Percentiles rank a stretch among this genome's conserved stretches.
Evolutionary conservation across 2,113 vertebrate species (phyloP).

Genomic region (Noturus placidus): DNA sequence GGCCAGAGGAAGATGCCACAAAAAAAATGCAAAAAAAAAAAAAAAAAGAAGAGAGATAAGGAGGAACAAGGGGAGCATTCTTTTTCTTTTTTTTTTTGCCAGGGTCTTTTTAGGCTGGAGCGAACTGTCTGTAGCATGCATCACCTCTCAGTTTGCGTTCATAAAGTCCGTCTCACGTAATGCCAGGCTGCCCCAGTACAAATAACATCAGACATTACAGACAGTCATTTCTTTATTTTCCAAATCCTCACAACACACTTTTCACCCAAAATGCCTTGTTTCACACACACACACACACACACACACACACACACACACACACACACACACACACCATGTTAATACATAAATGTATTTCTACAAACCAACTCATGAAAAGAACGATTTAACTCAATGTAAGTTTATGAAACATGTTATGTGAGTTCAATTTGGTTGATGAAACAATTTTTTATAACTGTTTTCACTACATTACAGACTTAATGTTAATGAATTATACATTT

Average conservation of each 20-base stretch:
- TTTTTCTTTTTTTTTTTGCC: conserved; percentile 36
- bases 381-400: neutral
- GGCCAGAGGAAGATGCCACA: conserved; percentile 67
- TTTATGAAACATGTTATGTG: neutral
- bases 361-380: neutral
- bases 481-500: neutral
- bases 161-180: conserved; percentile 1
- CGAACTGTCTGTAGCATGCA: conserved; percentile 55
- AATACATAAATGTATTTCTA: neutral
- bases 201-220: neutral
- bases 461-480: neutral
- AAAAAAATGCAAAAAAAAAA: conserved; percentile 24
- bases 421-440: neutral
- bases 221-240: neutral
- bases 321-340: neutral
- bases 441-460: neutral
- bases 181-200: neutral
- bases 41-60: no score
- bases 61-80: conserved; percentile 64
- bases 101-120: conserved; percentile 51
- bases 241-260: neutral
- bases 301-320: neutral
- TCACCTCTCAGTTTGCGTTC: conserved; percentile 57
- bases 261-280: neutral
- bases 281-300: neutral